Evolutionary conservation across 2,797 vertebrate genomes (phyloP).

Genomic region (Astyanax mexicanus): DNA sequence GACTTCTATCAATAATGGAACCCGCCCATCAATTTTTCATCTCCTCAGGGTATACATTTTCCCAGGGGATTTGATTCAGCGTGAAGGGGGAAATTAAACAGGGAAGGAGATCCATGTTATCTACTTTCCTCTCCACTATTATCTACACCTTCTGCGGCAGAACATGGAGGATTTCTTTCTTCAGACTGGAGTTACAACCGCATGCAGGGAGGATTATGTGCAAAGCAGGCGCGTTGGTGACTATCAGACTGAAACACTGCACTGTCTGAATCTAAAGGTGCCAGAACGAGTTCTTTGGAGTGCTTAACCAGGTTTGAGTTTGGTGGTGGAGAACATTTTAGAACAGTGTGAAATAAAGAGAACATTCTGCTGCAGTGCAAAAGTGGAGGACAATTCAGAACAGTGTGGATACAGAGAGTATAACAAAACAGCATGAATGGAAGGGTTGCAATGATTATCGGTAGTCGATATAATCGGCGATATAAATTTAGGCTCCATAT

Average conservation of each 20-base stretch:
- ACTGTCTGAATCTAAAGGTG: neutral
- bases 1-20: constrained; percentile 78
- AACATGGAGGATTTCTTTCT: constrained; percentile 45
- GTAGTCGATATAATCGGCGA: too few relatives aligned
- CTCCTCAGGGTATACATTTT: constrained; percentile 68
- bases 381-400: too few relatives aligned
- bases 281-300: too few relatives aligned
- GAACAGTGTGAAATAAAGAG: too few relatives aligned
- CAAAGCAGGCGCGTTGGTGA: constrained; percentile 31
- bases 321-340: neutral
- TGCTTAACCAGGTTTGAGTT: neutral
- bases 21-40: constrained; percentile 69
- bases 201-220: constrained; percentile 11
- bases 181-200: constrained; percentile 29
- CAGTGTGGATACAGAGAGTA: too few relatives aligned
- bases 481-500: too few relatives aligned
- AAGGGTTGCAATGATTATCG: too few relatives aligned
- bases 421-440: too few relatives aligned
- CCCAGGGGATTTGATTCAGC: constrained; percentile 68
- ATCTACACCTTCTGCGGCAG: constrained; percentile 53
- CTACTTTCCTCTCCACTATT: constrained; percentile 59
- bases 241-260: neutral
- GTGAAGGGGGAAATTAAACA: constrained; percentile 63
- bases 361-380: too few relatives aligned
- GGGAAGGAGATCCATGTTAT: constrained; percentile 64